Conservation (phyloP, 2,888 invertebrate genomes). For the Pemphredon lugubris region DNA sequence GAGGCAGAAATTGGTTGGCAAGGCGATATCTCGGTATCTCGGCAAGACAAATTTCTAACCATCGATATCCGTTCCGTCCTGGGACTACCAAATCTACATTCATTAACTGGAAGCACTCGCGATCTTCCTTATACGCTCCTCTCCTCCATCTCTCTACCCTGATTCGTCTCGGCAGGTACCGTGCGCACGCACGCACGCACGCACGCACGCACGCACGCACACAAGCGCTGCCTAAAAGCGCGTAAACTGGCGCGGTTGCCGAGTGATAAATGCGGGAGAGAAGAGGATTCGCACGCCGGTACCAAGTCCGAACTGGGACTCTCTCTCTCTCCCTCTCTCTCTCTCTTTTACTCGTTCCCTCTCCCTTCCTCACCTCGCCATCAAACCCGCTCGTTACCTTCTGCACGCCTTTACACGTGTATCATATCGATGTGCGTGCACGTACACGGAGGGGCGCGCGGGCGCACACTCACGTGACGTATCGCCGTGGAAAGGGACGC, state of each 20-base stretch:
- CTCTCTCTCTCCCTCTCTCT: slow-evolving; percentile 9
- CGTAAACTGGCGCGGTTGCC: slow-evolving; percentile 69
- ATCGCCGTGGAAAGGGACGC: slow-evolving; percentile 29
- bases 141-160: slow-evolving; percentile 30
- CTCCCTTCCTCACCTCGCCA: neutral
- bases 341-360: neutral
- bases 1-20: slow-evolving; percentile 42
- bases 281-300: slow-evolving; percentile 59
- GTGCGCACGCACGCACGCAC: slow-evolving; percentile 34
- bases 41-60: slow-evolving; percentile 53
- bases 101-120: slow-evolving; percentile 53
- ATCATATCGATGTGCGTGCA: neutral
- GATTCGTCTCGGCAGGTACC: slow-evolving; percentile 54
- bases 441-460: neutral
- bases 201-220: slow-evolving; percentile 36
- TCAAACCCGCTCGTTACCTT: slow-evolving; percentile 50
- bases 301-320: slow-evolving; percentile 7
- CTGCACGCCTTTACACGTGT: slow-evolving; percentile 39
- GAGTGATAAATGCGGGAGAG: slow-evolving; percentile 67
- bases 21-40: slow-evolving; percentile 12
- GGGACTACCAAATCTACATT: slow-evolving; percentile 61
- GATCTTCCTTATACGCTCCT: slow-evolving; percentile 38
- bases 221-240: slow-evolving; percentile 62
- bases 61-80: slow-evolving; percentile 51
- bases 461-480: slow-evolving; percentile 8